Conservation (phyloP, 2,888 invertebrate genomes). For the Lepidonotus clava region DNA sequence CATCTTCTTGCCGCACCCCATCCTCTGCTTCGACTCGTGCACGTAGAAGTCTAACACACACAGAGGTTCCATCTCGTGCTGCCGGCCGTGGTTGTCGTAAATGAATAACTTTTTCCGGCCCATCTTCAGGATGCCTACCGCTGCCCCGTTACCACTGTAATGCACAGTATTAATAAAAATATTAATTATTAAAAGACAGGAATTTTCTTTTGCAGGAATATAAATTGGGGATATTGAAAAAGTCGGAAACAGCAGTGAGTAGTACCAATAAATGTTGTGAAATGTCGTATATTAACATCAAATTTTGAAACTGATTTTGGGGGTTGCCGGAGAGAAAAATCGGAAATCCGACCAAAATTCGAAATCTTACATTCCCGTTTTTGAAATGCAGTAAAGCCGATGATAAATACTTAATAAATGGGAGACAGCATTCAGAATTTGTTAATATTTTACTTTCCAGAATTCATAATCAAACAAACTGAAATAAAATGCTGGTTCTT, state of each 20-base stretch:
- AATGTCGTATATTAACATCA: not conserved
- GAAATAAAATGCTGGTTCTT: too few species aligned
- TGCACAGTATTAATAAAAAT: not conserved
- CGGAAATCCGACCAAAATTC: too few species aligned
- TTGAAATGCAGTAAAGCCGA: too few species aligned
- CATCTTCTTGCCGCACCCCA: conserved; percentile 90
- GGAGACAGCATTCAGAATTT: too few species aligned
- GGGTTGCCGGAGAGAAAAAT: too few species aligned
- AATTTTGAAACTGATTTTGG: too few species aligned
- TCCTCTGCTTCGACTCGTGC: conserved; percentile 89
- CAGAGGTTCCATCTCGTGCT: conserved; percentile 89
- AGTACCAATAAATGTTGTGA: not conserved
- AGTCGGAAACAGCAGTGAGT: not conserved
- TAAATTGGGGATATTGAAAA: not conserved
- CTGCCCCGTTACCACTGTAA: conserved; percentile 81
- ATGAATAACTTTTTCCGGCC: conserved; percentile 94
- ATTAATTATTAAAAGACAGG: conserved; percentile 28
- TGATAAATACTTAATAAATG: too few species aligned
- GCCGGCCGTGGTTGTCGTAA: conserved; percentile 79
- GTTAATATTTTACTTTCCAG: too few species aligned
- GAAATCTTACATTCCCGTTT: too few species aligned
- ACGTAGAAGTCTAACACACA: conserved; percentile 97
- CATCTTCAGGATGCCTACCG: conserved; percentile 90
- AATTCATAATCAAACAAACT: too few species aligned
- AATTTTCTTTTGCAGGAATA: not conserved